phyloP scores from a whole-genome alignment of 2,888 invertebrate species.

The Chrysolina oricalcia region DNA sequence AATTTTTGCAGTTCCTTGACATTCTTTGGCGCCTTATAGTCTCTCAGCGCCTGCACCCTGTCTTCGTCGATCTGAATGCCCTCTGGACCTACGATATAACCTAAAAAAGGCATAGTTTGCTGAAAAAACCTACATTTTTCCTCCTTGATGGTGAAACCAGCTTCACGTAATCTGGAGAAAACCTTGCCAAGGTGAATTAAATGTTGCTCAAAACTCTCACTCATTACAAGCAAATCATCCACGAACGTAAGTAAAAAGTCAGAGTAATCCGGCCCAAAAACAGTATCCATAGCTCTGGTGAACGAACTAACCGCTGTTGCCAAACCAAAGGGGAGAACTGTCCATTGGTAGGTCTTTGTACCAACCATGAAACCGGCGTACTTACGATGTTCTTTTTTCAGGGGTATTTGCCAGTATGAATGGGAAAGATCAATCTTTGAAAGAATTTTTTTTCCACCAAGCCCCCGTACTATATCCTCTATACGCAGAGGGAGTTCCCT shows the following conservation, averaged over 20 bases:
- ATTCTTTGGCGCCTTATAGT: background rate
- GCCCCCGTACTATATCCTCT: background rate
- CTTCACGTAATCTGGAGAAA: background rate
- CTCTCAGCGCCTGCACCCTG: background rate
- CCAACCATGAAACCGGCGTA: background rate
- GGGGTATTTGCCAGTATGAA: background rate
- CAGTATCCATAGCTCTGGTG: background rate
- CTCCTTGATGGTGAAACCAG: background rate
- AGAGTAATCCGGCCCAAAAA: background rate
- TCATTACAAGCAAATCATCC: background rate
- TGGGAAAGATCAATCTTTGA: too few species aligned
- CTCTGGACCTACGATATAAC: background rate
- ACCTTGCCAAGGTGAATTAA: background rate
- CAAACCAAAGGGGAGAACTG: background rate
- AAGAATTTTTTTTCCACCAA: too few species aligned
- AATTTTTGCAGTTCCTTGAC: background rate
- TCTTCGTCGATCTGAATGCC: background rate
- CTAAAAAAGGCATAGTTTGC: background rate
- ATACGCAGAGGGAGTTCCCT: background rate
- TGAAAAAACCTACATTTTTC: conserved; percentile 2
- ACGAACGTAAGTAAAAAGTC: background rate
- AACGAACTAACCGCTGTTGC: background rate
- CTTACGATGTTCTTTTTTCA: background rate
- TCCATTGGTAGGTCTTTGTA: background rate
- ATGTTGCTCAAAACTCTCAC: background rate